Percentiles rank a stretch among this genome's conserved stretches.
Conservation (phyloP, 2,113 vertebrate genomes). For the Forbesichthys agassizii region DNA sequence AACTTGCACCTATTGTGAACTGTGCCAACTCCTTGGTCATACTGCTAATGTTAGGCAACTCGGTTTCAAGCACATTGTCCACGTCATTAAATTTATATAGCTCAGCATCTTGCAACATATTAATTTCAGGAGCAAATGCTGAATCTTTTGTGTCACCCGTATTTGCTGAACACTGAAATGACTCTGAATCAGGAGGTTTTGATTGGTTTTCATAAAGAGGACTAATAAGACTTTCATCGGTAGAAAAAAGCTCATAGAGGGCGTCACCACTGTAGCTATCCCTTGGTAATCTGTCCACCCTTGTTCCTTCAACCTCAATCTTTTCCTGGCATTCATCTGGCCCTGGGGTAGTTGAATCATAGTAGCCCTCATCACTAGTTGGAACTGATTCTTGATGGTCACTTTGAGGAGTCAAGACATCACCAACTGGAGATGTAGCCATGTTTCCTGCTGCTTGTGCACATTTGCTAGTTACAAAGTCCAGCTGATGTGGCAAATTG, state of each 20-base stretch:
- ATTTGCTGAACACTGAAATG: conserved; percentile 79
- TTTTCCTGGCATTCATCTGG: conserved; percentile 86
- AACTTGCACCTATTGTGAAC: conserved; percentile 50
- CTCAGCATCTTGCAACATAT: conserved; percentile 81
- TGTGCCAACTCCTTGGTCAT: conserved; percentile 58
- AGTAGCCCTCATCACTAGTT: conserved; percentile 97
- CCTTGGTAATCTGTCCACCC: conserved; percentile 84
- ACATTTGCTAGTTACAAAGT: conserved; percentile 59
- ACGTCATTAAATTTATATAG: conserved; percentile 83
- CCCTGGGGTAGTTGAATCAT: conserved; percentile 92
- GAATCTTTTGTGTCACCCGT: conserved; percentile 46
- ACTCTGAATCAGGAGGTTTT: conserved; percentile 68
- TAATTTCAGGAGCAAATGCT: conserved; percentile 73
- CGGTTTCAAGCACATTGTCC: conserved; percentile 70
- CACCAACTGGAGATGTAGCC: conserved; percentile 64
- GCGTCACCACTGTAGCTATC: conserved; percentile 98
- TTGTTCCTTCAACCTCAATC: conserved; percentile 69
- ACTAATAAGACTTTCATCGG: conserved; percentile 86
- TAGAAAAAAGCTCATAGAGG: conserved; percentile 93
- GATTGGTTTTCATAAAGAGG: conserved; percentile 81
- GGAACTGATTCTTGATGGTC: conserved; percentile 94
- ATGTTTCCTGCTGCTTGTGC: conserved; percentile 58
- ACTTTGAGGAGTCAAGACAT: conserved; percentile 88
- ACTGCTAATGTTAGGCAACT: conserved; percentile 73
- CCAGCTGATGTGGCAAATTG: conserved; percentile 64